These are phyloP conservation scores for Aporophyla nigra DNA, from an alignment of 2,888 invertebrate species.

Conservation along the genomic window DNA sequence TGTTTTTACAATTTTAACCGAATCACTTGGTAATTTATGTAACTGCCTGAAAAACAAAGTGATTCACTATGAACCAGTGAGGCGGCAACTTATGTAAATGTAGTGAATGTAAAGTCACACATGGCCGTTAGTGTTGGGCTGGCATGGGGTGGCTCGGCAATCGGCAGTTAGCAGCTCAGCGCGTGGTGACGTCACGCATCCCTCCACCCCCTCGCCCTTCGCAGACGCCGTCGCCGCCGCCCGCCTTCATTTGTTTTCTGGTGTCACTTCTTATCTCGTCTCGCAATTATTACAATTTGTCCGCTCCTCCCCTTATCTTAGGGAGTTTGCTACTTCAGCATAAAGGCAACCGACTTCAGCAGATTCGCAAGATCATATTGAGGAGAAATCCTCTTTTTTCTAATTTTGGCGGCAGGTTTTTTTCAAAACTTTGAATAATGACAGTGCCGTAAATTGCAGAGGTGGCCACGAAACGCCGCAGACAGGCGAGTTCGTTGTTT, in stretches of 20 bases:
- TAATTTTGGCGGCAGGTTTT: conserved; percentile 81
- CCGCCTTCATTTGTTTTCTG: conserved; percentile 91
- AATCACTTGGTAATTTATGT: conserved; percentile 45
- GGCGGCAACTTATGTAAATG: conserved; percentile 66
- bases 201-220: conserved; percentile 68
- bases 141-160: conserved; percentile 67
- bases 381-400: conserved; percentile 80
- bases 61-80: conserved; percentile 57
- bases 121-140: conserved; percentile 71
- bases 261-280: conserved; percentile 91
- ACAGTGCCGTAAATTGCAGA: conserved; percentile 85
- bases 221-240: conserved; percentile 72
- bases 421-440: conserved; percentile 88
- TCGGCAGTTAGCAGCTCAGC: conserved; percentile 72
- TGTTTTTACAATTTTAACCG: conserved; percentile 41
- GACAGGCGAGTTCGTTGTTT: conserved; percentile 79
- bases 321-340: conserved; percentile 88
- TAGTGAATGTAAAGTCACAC: conserved; percentile 68
- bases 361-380: conserved; percentile 88
- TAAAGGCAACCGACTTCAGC: conserved; percentile 88
- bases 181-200: conserved; percentile 83
- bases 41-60: conserved; percentile 53
- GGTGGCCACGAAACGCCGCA: conserved; percentile 82
- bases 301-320: conserved; percentile 90
- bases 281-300: conserved; percentile 91